Evolutionary conservation across 2,797 vertebrate genomes (phyloP), one percentile per base, ranked within the genome.

Genomic region (Paratrypauchen microcephalus): DNA sequence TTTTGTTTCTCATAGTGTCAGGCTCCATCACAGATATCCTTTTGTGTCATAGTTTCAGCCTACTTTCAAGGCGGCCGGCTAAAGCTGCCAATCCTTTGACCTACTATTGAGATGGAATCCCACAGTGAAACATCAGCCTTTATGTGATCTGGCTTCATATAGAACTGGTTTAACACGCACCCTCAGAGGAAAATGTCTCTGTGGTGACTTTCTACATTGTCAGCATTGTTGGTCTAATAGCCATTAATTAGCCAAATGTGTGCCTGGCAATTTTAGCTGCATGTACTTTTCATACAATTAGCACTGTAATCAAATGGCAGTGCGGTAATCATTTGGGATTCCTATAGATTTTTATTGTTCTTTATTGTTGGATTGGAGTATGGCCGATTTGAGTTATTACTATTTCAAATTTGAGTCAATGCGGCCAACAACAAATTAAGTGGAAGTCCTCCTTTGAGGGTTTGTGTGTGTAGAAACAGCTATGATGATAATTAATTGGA

Each of bases 231-330:
- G 66, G 79, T 76, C 76, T 85, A 92, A 90, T 88, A 80, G 79
- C 77, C 86, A 79, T 88, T 91, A 91, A 92, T 93, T 92, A 92
- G 87, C 83, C 52, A 72, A 80, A 80, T 84, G 80, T 83, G 88
- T 87, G 79, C 83, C 79, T 62, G 66, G 68, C 64, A 58, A 36
- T 84, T 84, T 83, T 70, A 78, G 79, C 80, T 76, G 84, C 80
- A 80, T 81, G 81, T 88, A 81, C 92, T 92, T 93, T 87, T 83
- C 85, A 83, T 74, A 74, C 89, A 90, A 90, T 92, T 90, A 92
- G 83, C 74, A 63, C 61, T 62, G 75, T 86, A 89, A 91, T 92
- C 82, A 91, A 90, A 91, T 82, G 75, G 79, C 78, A 75, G 80
- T 76, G 81, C 72, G 79, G 81, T 84, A 76, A 82, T 88, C 88